These are phyloP conservation scores for Drosophila bocqueti DNA, from an alignment of 1,140 invertebrate species.

Conservation along the genomic window DNA sequence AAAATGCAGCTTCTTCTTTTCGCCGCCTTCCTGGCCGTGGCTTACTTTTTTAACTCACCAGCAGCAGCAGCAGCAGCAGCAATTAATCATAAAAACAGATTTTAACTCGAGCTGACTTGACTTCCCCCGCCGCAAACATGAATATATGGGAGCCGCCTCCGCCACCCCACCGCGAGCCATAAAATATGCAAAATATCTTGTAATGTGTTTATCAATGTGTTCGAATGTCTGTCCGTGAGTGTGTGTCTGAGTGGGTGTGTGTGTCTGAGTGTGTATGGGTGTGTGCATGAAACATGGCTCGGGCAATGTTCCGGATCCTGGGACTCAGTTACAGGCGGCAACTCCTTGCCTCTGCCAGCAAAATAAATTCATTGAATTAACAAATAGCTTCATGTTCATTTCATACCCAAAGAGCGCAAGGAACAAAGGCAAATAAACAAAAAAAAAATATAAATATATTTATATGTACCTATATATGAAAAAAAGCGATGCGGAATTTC, in stretches of 20 bases:
- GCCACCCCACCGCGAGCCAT: conserved; percentile 30
- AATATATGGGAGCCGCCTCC: neutral
- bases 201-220: conserved; percentile 77
- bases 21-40: conserved; percentile 25
- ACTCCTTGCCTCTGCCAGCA: conserved; percentile 6
- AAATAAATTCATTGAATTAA: conserved; percentile 77
- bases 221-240: conserved; percentile 31
- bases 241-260: neutral
- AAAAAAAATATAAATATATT: neutral
- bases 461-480: neutral
- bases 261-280: neutral
- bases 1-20: conserved; percentile 43
- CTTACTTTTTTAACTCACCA: conserved; percentile 54
- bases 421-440: conserved; percentile 1
- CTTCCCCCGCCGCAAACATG: conserved; percentile 12
- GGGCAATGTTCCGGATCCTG: conserved; percentile 45
- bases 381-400: conserved; percentile 75
- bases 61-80: conserved; percentile 39
- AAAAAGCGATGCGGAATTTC: conserved; percentile 22
- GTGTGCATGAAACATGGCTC: conserved; percentile 53
- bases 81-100: conserved; percentile 80
- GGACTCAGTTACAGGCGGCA: conserved; percentile 22
- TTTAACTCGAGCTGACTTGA: conserved; percentile 55
- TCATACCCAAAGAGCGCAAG: conserved; percentile 41
- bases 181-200: conserved; percentile 81